These are phyloP conservation scores for Oncorhynchus mykiss DNA, from an alignment of 2,113 vertebrate species.

Conservation along the genomic window DNA sequence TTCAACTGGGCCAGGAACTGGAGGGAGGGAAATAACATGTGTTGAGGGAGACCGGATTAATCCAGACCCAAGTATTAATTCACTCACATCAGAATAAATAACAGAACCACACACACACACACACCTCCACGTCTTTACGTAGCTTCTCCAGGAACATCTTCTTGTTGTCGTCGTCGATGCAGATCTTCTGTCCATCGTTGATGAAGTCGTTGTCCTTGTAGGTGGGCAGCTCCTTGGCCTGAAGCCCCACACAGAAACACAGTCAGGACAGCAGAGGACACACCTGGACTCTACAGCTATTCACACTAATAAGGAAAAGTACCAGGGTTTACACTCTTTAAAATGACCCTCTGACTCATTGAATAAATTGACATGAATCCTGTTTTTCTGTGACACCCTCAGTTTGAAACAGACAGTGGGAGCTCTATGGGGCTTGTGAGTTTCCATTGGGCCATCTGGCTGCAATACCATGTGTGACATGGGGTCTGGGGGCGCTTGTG, in stretches of 20 bases:
- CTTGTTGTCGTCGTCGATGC: slow-evolving; percentile 92
- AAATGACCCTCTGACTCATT: background rate
- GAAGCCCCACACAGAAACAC: slow-evolving; percentile 45
- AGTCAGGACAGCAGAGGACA: background rate
- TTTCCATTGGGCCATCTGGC: slow-evolving; percentile 15
- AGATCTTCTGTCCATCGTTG: slow-evolving; percentile 97
- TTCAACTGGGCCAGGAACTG: slow-evolving; percentile 96
- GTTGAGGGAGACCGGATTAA: no score
- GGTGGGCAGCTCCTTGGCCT: slow-evolving; percentile 98
- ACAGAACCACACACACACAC: background rate
- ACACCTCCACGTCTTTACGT: slow-evolving; percentile 96
- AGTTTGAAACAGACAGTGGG: slow-evolving; percentile 7
- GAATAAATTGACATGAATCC: no score
- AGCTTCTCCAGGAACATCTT: slow-evolving; percentile 97
- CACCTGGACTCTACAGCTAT: background rate
- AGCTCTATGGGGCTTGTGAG: slow-evolving; percentile 9
- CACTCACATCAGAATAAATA: no score
- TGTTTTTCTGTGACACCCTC: no score
- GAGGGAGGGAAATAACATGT: background rate
- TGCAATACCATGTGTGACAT: slow-evolving; percentile 43
- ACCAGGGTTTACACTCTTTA: background rate
- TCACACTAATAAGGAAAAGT: no score
- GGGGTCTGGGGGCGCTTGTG: slow-evolving; percentile 28
- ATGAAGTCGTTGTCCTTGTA: slow-evolving; percentile 99
- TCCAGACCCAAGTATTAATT: no score